Evolutionary conservation across 64 coral and sea anemone genomes (phyloP), one percentile per base, ranked within the genome.

Genomic region (Actinia tenebrosa): DNA sequence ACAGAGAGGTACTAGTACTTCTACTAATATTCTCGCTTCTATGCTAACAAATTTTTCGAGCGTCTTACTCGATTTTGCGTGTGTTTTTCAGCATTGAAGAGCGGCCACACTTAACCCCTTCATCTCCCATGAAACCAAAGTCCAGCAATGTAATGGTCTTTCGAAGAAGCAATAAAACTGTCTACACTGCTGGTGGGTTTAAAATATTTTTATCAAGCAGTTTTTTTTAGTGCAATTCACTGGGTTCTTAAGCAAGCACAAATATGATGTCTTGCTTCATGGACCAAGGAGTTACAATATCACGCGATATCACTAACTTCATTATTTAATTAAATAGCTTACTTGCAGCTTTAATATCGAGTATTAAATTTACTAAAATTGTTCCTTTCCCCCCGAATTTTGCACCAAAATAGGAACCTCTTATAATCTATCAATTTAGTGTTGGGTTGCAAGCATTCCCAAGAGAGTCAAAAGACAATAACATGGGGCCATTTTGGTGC

Each of bases 111-210:
- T 80, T 83, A 26, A 5, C 90, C 7, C 90, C 90, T 4, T 80
- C 77, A 10, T 92, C 90, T 17, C 90, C 90, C 3, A 68, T 77
- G 79, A 92, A 92, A 55, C 13, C 85, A 13, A 87, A 92, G 78
- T 53, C 78, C 10, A 86, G 84, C 26, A 92, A 82, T 64, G 90
- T 92, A 22, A 56, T 77, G 53, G 78, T 92, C 37, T 92, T 92
- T 54, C 58, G 85, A 7, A 83, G 86, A 20, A 82, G 69, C 6
- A 92, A 92, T 78, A 92, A 64, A 64, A 92, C 90, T 45, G 75
- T 92, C 18, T 92, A 92, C 64, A 92, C 90, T 78, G 90, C 90
- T 68, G 90, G 90, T 92, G 20, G 69, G 69, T 75, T 42, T 3
- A 42, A 75, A 3, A 15, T 9, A 25, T 0, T 75, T 75, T 75